Evolutionary conservation across 2,113 vertebrate species (phyloP), one percentile per base, ranked within the genome.

Genomic region (Dissostichus mawsoni): DNA sequence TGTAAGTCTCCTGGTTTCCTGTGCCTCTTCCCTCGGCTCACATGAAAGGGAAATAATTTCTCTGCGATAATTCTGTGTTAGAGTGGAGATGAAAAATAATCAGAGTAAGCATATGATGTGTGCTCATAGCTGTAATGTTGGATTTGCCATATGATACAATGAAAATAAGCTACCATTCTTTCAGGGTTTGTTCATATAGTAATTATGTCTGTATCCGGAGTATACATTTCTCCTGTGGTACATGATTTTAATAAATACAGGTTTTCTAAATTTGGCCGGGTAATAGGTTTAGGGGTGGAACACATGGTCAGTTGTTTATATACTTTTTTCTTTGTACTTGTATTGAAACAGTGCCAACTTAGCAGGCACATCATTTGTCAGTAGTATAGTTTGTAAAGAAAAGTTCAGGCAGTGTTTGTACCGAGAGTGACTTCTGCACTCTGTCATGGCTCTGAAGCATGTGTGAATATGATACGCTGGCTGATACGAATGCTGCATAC

Each of bases 71-170:
- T 23, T 25, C 58, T 56, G 50, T 74, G 8, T 58, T 18, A 3
- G 51, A 53, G 23, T 33, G 48, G 33, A 63, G 18, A 79, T 64
- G 17, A 44, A 41, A 69, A 73, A 58, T 72, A 51, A 73, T 86
- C 13, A 18, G 7, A 59, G 41, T 0, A 0, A 18, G 45, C 4
- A 1, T 9, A 25, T 12, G 69, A 61, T 18, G 33, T 53, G 11
- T 41, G 41, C 50, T 69, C 44, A 57, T 53, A 23, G 57, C 67
- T 45, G 51, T 66, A 53, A 68, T 76, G 57, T 59, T 55, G 25
- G 33, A 58, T 58, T 68, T 45, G 12, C 20, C 41, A 25, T n/a
- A 5, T 55, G 20, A 55, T 47, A 5, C 52, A 64, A 48, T 45
- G 33, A 52, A 65, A 70, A 61, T 48, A 51, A 50, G 29, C 7